These are phyloP conservation scores for Hepsetus odoe DNA, from an alignment of 2,113 vertebrate genomes.

Conservation along the genomic window DNA sequence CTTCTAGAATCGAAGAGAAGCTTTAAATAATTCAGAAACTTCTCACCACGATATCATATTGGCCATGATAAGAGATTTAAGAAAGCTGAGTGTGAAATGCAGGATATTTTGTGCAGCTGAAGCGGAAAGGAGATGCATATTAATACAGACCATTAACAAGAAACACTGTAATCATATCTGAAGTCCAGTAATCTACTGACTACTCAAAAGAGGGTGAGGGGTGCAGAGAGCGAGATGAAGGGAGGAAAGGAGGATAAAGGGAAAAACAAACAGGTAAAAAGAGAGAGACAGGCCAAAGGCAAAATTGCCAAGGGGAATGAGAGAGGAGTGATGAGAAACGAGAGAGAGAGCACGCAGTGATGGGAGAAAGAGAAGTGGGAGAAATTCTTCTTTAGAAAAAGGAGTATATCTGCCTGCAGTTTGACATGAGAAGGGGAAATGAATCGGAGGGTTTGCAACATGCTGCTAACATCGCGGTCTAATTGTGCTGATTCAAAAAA, in stretches of 20 bases:
- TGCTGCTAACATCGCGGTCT: background rate
- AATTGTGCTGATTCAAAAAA: slow-evolving; percentile 2
- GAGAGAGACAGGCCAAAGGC: too few species aligned
- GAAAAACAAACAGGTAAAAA: background rate
- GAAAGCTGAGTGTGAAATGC: background rate
- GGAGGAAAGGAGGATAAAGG: background rate
- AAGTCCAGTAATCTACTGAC: slow-evolving; percentile 53
- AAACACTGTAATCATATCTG: slow-evolving; percentile 53
- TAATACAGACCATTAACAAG: slow-evolving; percentile 59
- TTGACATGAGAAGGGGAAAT: background rate
- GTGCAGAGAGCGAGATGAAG: background rate
- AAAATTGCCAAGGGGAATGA: background rate
- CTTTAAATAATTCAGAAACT: slow-evolving; percentile 15
- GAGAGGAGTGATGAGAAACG: background rate
- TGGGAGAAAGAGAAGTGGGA: slow-evolving; percentile 4
- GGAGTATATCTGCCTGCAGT: background rate
- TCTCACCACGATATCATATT: background rate
- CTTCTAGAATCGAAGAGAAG: slow-evolving; percentile 6
- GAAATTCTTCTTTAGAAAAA: background rate
- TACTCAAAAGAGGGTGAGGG: slow-evolving; percentile 13
- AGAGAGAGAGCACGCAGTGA: background rate
- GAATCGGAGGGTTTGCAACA: background rate
- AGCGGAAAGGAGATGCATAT: slow-evolving; percentile 9
- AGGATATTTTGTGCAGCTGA: slow-evolving; percentile 9
- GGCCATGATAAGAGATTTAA: slow-evolving; percentile 16